These are phyloP conservation scores for Oostethus manadensis DNA, from an alignment of 2,113 vertebrate species.

Conservation along the genomic window DNA sequence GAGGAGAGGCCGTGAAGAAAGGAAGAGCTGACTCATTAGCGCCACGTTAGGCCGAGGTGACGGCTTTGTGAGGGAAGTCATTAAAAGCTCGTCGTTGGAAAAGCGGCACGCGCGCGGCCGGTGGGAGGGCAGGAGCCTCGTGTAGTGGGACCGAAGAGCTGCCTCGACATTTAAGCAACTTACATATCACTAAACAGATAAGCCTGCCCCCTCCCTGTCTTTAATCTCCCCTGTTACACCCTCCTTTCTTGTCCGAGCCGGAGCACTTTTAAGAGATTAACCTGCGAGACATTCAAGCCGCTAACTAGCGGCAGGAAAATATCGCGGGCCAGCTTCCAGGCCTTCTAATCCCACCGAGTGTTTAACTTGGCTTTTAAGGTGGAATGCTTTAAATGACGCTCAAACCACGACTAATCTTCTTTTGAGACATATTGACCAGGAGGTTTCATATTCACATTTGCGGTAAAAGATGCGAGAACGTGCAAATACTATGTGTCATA, in stretches of 20 bases:
- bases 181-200: constrained; percentile 60
- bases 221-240: constrained; percentile 64
- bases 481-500: no score
- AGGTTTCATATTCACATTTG: constrained; percentile 38
- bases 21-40: constrained; percentile 44
- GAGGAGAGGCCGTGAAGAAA: constrained; percentile 32
- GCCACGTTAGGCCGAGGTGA: constrained; percentile 50
- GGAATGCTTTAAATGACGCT: constrained; percentile 48
- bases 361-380: constrained; percentile 55
- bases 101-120: neutral
- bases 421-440: constrained; percentile 46
- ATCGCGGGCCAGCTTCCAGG: constrained; percentile 17
- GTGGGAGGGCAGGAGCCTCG: neutral
- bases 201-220: constrained; percentile 40
- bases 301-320: constrained; percentile 56
- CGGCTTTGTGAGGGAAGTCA: constrained; percentile 58
- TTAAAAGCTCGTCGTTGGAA: constrained; percentile 42
- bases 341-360: constrained; percentile 48
- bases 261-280: constrained; percentile 63
- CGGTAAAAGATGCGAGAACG: no score
- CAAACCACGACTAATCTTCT: constrained; percentile 51
- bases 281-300: constrained; percentile 43
- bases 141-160: neutral
- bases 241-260: constrained; percentile 60
- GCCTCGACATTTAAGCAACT: constrained; percentile 44